phyloP scores from a whole-genome alignment of 1,140 invertebrate genomes.

The Probaryconus sp. region DNA sequence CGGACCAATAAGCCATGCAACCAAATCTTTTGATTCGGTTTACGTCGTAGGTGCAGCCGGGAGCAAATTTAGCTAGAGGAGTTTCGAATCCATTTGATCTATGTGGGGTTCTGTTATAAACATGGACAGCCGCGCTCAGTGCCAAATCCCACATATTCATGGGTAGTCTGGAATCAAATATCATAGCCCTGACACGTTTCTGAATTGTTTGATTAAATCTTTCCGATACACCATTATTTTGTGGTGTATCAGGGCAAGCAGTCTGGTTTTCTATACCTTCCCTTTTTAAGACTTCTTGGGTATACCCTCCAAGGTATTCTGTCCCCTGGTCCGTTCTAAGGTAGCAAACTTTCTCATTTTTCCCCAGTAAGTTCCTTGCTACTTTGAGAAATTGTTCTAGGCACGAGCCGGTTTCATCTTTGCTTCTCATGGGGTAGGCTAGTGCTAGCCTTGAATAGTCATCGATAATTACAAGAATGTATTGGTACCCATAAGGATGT shows the following conservation, averaged over 20 bases:
- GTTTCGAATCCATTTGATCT: background rate
- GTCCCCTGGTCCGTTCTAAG: conserved; percentile 35
- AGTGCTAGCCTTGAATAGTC: conserved; percentile 24
- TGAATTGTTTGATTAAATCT: conserved; percentile 55
- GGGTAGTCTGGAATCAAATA: conserved; percentile 61
- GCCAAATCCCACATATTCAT: conserved; percentile 11
- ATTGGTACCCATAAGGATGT: no score
- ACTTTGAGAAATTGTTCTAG: conserved; percentile 21
- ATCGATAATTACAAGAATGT: conserved; percentile 30
- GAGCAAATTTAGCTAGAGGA: background rate
- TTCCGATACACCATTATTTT: conserved; percentile 17
- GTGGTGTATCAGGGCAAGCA: conserved; percentile 36
- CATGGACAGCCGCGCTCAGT: conserved; percentile 55
- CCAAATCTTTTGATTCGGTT: conserved; percentile 6
- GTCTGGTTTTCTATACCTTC: conserved; percentile 27
- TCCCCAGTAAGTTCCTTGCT: conserved; percentile 26
- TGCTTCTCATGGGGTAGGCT: conserved; percentile 28
- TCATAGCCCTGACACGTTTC: conserved; percentile 57
- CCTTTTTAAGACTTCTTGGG: conserved; percentile 25
- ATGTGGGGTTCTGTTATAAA: conserved; percentile 53
- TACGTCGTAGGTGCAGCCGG: background rate
- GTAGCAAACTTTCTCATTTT: conserved; percentile 42
- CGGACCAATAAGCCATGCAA: conserved; percentile 69
- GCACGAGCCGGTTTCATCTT: conserved; percentile 29
- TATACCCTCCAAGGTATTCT: conserved; percentile 26